Evolutionary conservation across 2,113 vertebrate species (phyloP), one percentile per base, ranked within the genome.

Genomic region (Brachyhypopomus occidentalis): DNA sequence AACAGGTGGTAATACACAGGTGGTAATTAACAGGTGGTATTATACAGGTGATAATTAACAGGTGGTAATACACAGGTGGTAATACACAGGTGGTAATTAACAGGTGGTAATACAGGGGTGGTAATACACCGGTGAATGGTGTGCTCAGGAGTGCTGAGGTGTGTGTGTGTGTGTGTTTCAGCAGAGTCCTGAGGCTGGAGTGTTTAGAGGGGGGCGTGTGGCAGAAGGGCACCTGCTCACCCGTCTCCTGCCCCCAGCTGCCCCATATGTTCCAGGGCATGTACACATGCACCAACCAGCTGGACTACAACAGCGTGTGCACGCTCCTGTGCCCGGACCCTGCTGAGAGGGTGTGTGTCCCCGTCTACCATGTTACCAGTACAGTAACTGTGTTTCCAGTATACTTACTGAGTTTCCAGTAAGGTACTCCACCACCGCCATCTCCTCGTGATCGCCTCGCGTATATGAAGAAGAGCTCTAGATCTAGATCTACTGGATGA

Each of bases 281-380:
- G 97, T 98, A 97, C 86, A 92, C 91, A 84, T 99, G 98, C 86
- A 98, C 94, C 84, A 93, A 91, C 14, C 93, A 94, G 83, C 93
- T 96, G 16, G 81, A 93, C 87, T 94, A 96, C 62, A 88, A 94
- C 91, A 96, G 93, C 77, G 84, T 90, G 59, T 99, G 98, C 69
- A 87, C 94, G 9, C 90, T 99, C 84, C 92, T 30, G 84, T 99
- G 98, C 1, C 89, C 93, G 0, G 88, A 92, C 0, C 77, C 89
- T 62, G 87, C 69, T 2, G 88, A 94, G 83, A 95, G 88, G 91
- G 97, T 98, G 86, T 20, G 23, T 4, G 19, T n/a, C 4, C 20
- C 27, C 16, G 19, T 12, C 38, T 16, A 52, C 9, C 48, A 5
- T 27, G 2, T 38, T 52, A 14, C 45, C 9, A 14, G 45, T 52